Evolutionary conservation across 2,797 vertebrate species (phyloP).

Genomic region (Enteromius fasciolatus): DNA sequence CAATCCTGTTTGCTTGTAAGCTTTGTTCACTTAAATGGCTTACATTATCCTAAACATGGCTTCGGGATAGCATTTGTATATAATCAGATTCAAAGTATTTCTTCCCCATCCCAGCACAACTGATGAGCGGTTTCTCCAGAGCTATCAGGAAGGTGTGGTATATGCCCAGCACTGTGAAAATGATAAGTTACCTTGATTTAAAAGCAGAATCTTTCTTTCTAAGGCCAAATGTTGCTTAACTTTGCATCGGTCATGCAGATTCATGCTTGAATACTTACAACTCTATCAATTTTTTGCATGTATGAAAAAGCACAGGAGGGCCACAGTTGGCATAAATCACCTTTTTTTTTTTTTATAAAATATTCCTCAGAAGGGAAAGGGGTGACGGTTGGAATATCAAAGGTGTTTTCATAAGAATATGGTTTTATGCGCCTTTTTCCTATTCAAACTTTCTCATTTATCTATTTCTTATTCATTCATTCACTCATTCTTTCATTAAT

Average conservation of each 20-base stretch:
- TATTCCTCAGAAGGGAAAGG: neutral
- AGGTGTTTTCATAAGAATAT: neutral
- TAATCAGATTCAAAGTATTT: conserved; percentile 19
- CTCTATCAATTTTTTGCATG: conserved; percentile 12
- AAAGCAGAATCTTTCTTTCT: conserved; percentile 10
- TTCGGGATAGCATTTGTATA: conserved; percentile 5
- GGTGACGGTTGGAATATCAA: neutral
- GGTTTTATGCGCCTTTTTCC: neutral
- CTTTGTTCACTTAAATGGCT: conserved; percentile 16
- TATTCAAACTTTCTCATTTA: neutral
- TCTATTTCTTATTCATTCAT: neutral
- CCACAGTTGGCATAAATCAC: conserved; percentile 4
- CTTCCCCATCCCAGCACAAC: neutral
- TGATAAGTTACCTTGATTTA: conserved; percentile 29
- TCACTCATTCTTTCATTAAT: neutral
- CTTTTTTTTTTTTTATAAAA: conserved; percentile 3
- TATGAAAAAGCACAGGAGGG: conserved; percentile 8
- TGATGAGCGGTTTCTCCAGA: conserved; percentile 18
- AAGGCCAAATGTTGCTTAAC: conserved; percentile 30
- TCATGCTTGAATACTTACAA: conserved; percentile 6
- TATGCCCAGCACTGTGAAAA: conserved; percentile 11
- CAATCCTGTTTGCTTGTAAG: conserved; percentile 11
- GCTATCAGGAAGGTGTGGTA: conserved; percentile 20
- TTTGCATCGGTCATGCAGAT: conserved; percentile 17
- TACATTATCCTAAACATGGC: neutral